These are phyloP conservation scores for Poeciliopsis presidionis DNA, from an alignment of 2,797 vertebrate genomes.

Conservation along the genomic window DNA sequence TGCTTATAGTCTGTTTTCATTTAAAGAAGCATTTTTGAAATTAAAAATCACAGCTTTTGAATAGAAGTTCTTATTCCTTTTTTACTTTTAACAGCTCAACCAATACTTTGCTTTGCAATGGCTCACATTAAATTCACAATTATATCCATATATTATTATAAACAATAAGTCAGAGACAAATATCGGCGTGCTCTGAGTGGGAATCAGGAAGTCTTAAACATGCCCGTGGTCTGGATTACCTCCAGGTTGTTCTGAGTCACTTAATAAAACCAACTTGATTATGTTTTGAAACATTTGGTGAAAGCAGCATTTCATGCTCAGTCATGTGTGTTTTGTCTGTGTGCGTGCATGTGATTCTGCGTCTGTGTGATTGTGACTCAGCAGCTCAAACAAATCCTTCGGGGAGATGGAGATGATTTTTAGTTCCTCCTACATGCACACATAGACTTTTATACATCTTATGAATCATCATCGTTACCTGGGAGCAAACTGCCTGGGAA, in stretches of 20 bases:
- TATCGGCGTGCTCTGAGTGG: not conserved
- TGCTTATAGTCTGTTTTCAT: not conserved
- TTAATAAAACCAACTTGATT: constrained; percentile 7
- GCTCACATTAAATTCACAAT: not conserved
- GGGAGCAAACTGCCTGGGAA: constrained; percentile 58
- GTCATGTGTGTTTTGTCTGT: constrained; percentile 15
- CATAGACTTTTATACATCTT: constrained; percentile 50
- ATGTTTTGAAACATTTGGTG: constrained; percentile 30
- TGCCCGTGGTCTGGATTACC: not conserved
- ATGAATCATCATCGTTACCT: constrained; percentile 73
- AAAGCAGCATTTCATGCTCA: constrained; percentile 36
- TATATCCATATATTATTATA: not conserved
- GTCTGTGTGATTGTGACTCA: constrained; percentile 64
- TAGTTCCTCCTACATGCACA: constrained; percentile 60
- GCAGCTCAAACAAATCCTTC: constrained; percentile 59
- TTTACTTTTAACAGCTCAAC: not conserved
- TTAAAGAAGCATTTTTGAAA: not conserved
- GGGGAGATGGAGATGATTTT: constrained; percentile 58
- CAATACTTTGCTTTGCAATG: not conserved
- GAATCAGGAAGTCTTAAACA: constrained; percentile 18
- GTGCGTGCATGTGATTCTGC: constrained; percentile 10
- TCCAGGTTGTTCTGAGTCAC: constrained; percentile 16
- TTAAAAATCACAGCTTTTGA: not conserved
- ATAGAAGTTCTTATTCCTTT: not conserved
- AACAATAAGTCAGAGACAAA: constrained; percentile 3